Evolutionary conservation across 2,888 invertebrate species (phyloP).

Genomic region (Limulus polyphemus): DNA sequence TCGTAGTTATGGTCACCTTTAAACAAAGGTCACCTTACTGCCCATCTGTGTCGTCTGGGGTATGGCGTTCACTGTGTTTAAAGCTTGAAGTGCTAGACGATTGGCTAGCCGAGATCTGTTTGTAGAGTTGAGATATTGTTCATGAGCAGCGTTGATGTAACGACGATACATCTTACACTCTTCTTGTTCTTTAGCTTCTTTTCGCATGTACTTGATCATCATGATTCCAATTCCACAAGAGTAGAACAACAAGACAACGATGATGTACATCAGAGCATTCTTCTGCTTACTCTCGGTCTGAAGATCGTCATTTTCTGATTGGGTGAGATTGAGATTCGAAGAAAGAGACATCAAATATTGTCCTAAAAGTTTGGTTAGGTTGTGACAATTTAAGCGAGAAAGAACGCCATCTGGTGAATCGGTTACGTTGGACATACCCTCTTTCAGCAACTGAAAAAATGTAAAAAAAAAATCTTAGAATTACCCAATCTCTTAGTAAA

Average conservation of each 20-base stretch:
- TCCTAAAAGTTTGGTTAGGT: constrained; percentile 11
- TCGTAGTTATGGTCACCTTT: background rate
- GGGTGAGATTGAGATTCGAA: constrained; percentile 2
- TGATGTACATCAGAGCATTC: constrained; percentile 33
- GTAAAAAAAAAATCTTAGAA: too few species aligned
- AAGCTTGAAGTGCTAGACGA: constrained; percentile 28
- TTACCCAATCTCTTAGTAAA: too few species aligned
- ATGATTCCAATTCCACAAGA: constrained; percentile 30
- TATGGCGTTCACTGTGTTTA: constrained; percentile 29
- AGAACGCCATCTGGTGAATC: background rate
- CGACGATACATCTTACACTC: constrained; percentile 34
- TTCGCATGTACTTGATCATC: constrained; percentile 30
- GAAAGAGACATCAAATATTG: constrained; percentile 11
- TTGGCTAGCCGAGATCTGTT: constrained; percentile 26
- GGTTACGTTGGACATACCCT: too few species aligned
- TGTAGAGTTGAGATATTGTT: constrained; percentile 18
- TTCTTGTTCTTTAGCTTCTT: constrained; percentile 31
- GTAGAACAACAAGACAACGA: constrained; percentile 30
- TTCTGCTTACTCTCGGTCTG: constrained; percentile 12
- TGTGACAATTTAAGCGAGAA: constrained; percentile 14
- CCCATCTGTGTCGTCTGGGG: constrained; percentile 24
- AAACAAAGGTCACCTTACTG: constrained; percentile 26
- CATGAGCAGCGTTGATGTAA: constrained; percentile 30
- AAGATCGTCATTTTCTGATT: background rate
- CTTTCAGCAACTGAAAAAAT: too few species aligned